Evolutionary conservation across 1,140 invertebrate genomes (phyloP).

Genomic region (Panagrolaimus sp.): DNA sequence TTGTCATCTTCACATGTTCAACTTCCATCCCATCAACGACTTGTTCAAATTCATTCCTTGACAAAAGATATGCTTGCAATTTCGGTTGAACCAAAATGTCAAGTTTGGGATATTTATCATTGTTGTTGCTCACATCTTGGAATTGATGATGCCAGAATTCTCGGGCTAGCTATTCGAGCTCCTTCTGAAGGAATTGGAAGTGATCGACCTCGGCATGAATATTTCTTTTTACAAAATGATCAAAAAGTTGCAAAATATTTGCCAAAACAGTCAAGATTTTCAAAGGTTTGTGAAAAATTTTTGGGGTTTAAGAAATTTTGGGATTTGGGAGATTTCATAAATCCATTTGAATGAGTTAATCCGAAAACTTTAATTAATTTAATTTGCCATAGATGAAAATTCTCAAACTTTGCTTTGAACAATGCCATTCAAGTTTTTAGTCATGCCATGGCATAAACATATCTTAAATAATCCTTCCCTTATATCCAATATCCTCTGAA

Average conservation of each 20-base stretch:
- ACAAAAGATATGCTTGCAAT: slow-evolving; percentile 6
- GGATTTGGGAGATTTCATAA: no score
- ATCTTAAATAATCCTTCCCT: no score
- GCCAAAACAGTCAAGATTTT: not conserved
- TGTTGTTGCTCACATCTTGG: slow-evolving; percentile 13
- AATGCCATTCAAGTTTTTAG: no score
- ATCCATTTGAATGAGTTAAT: no score
- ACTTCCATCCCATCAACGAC: not conserved
- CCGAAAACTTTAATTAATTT: no score
- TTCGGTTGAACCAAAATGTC: not conserved
- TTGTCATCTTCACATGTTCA: not conserved
- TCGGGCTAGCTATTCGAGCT: not conserved
- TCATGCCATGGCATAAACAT: no score
- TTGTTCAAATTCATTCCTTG: not conserved
- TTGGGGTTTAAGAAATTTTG: not conserved
- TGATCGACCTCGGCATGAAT: slow-evolving; percentile 9
- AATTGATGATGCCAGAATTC: not conserved
- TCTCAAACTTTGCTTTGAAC: no score
- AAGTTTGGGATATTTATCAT: slow-evolving; percentile 12
- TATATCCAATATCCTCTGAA: no score
- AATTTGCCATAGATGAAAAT: no score
- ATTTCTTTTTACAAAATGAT: slow-evolving; percentile 14
- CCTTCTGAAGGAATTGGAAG: slow-evolving; percentile 3
- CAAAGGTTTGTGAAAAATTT: not conserved
- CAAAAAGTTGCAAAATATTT: slow-evolving; percentile 10